Base-by-base conservation (phyloP, 2,888 invertebrate species). In the Candidula unifasciata region DNA sequence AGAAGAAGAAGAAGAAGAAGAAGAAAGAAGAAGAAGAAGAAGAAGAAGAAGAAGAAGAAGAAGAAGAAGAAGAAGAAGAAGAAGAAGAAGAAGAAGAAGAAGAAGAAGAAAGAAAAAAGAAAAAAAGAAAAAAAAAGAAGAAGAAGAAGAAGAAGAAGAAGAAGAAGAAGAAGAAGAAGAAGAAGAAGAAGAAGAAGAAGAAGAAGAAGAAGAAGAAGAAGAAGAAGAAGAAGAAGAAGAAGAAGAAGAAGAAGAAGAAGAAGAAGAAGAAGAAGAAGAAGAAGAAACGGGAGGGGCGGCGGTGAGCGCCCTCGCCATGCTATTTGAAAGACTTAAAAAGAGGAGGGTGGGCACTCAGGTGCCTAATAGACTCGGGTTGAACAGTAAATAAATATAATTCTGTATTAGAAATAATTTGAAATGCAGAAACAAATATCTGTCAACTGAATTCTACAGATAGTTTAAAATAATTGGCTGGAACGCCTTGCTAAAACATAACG, bases 161-260 rank as follows among this genome's bases (percentile, higher is more conserved):
- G 24, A 44, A 37, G 44, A 37, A 44, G 21, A 37, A 44, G 44
- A 52, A 54, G 54, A 54, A 44, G 44, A 76, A 54, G 54, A 54
- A 76, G 37, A 76, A 37, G 44, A n/a, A n/a, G 44, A 44, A 21
- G 21, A 44, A 27, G 44, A 44, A 73, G 73, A 30, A 27, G 18
- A 27, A 30, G 30, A 24, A 37, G 35, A 37, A 71, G 27, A 37
- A 30, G 30, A 24, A 37, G 30, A 27, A 24, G 71, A 30, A 27
- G 18, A 37, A 30, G 18, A 24, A 37, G 35, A 21, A 71, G 71
- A 71, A 21, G 35, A 37, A 71, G 27, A 30, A 64, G 37, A 5
- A 60, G 78, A 78, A 27, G 33, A 64, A 78, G 37, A 78, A 64
- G 27, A 78, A 3, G 37, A 27, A 60, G 64, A 64, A 78, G 27